Percentiles rank a stretch among this genome's conserved stretches.
phyloP scores from a whole-genome alignment of 2,888 invertebrate genomes.

The Acleris cristana region DNA sequence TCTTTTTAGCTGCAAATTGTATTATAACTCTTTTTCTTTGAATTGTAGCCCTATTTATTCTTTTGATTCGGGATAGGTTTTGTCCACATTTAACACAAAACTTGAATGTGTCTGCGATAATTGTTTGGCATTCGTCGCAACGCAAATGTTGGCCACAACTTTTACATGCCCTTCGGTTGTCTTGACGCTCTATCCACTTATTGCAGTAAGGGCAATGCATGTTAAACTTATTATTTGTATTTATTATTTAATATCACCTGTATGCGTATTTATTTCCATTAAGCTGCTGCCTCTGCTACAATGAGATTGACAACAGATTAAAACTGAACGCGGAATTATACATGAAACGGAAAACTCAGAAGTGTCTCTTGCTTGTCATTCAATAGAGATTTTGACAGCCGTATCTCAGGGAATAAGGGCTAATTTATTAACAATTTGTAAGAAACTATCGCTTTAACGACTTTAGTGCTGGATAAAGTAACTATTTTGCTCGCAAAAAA shows the following conservation, averaged over 20 bases:
- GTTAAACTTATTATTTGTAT: background rate
- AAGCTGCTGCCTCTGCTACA: too few relatives aligned
- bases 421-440: too few relatives aligned
- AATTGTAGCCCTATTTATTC: constrained; percentile 10
- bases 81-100: constrained; percentile 11
- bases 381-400: too few relatives aligned
- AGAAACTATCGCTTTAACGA: too few relatives aligned
- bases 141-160: constrained; percentile 13
- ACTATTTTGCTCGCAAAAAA: background rate
- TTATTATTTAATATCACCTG: too few relatives aligned
- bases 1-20: constrained; percentile 9
- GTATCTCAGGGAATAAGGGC: too few relatives aligned
- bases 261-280: too few relatives aligned
- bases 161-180: constrained; percentile 11
- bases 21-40: constrained; percentile 7
- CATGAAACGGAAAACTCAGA: too few relatives aligned
- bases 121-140: constrained; percentile 13
- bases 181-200: constrained; percentile 14
- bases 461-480: too few relatives aligned
- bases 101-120: constrained; percentile 12
- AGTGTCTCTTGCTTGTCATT: too few relatives aligned
- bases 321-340: too few relatives aligned
- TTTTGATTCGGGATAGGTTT: constrained; percentile 9
- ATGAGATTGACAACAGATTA: too few relatives aligned
- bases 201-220: constrained; percentile 10